These are phyloP conservation scores for Australoheros facetus DNA, from an alignment of 2,797 vertebrate genomes.

Conservation along the genomic window DNA sequence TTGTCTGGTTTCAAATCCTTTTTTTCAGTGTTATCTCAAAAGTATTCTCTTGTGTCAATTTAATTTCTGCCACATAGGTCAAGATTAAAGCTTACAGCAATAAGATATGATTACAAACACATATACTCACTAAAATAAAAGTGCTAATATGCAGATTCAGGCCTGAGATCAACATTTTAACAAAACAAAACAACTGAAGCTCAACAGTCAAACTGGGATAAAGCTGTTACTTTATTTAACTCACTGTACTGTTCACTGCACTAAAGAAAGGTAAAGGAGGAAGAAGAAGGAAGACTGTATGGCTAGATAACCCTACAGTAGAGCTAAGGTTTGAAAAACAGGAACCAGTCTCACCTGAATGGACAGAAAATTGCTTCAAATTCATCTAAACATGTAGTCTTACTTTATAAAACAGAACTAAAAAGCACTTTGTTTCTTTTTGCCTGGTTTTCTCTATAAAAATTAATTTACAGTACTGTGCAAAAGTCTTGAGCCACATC, in stretches of 20 bases:
- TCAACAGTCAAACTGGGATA: background rate
- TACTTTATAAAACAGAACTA: background rate
- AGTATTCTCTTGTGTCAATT: background rate
- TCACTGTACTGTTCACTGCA: background rate
- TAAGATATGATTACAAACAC: background rate
- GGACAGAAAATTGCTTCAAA: background rate
- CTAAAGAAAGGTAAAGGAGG: background rate
- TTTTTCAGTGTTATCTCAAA: background rate
- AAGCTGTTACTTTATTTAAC: background rate
- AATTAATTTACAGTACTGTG: background rate
- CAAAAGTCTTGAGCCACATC: background rate
- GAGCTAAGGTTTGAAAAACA: background rate
- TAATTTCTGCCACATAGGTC: background rate
- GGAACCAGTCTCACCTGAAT: background rate
- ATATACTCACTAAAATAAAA: too few relatives aligned
- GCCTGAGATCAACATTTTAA: background rate
- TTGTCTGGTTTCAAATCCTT: background rate
- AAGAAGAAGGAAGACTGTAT: background rate
- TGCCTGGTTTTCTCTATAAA: background rate
- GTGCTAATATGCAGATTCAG: background rate
- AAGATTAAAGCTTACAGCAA: background rate
- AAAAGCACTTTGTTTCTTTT: background rate
- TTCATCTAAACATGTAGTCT: background rate
- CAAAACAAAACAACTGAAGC: background rate
- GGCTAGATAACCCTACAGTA: background rate